Evolutionary conservation across 2,797 vertebrate genomes (phyloP), one percentile per base, ranked within the genome.

Genomic region (Odontamblyopus lacepedii): DNA sequence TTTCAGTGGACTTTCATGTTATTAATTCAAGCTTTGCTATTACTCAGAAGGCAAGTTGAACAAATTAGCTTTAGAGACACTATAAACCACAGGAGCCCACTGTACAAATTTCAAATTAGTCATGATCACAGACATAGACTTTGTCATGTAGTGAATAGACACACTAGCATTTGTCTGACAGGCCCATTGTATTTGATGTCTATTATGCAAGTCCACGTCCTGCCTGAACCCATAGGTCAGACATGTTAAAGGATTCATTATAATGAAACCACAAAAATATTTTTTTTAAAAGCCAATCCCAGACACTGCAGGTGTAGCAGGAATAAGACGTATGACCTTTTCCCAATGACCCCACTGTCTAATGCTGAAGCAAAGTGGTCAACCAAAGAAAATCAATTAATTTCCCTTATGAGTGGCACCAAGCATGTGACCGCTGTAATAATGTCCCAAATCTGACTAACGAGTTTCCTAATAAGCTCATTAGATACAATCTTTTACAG

Each of bases 381-480:
- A 29, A 23, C 44, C 27, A 44, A 0, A 9, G 9, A 67, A 62
- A 65, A 74, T 69, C 68, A 26, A 77, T 71, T 81, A 8, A 72
- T 41, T 66, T 69, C 8, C 6, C 63, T 66, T 48, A 0, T 66
- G 71, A 69, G 59, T 56, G 27, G 51, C 73, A 67, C 12, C 11
- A n/a, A 60, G 53, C 18, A 2, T 35, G 48, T 63, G 65, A 0
- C 19, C 27, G 53, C 48, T 29, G 67, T 4, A 3, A 71, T 59
- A 55, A n/a, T 66, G 67, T 41, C 63, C 48, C 41, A 57, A 16
- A 4, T 78, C 35, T 67, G 32, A 13, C 32, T 38, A 68, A 68
- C 12, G 69, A 76, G 63, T 48, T 26, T 79, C 79, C 62, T 81
- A 83, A 90, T 75, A 62, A 84, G 76, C 63, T 83, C 71, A 84